phyloP scores from a whole-genome alignment of 2,113 vertebrate genomes.

The Scopus umbretta region DNA sequence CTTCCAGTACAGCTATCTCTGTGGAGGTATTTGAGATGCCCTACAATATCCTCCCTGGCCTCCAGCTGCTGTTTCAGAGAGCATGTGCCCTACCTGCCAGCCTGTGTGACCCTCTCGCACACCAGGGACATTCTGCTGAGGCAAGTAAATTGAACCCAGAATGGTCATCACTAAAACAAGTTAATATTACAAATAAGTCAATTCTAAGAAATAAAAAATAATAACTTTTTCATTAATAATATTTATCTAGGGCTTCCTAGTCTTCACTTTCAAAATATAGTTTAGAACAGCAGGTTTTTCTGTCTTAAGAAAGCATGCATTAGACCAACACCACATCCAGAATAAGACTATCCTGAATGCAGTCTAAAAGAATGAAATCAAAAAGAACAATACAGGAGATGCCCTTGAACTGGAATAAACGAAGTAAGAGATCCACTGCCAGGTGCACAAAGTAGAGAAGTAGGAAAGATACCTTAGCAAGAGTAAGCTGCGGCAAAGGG shows the following conservation, averaged over 20 bases:
- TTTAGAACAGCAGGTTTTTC: neutral
- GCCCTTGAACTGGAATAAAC: neutral
- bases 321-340: neutral
- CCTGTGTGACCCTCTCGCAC: neutral
- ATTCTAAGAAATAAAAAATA: neutral
- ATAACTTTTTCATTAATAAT: neutral
- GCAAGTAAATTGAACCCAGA: neutral
- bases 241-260: neutral
- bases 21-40: neutral
- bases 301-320: neutral
- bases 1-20: neutral
- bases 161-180: neutral
- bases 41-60: neutral
- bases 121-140: neutral
- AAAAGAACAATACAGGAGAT: neutral
- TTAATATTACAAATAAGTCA: neutral
- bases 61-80: neutral
- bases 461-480: neutral
- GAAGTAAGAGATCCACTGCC: neutral
- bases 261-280: neutral
- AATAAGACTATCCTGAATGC: neutral
- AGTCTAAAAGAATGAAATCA: neutral
- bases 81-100: neutral
- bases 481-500: neutral
- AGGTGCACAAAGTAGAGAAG: neutral